A percentile compares a stretch with the other conserved stretches of the same genome.
Conservation (phyloP, 1,140 invertebrate genomes). For the Saccostrea cuccullata region DNA sequence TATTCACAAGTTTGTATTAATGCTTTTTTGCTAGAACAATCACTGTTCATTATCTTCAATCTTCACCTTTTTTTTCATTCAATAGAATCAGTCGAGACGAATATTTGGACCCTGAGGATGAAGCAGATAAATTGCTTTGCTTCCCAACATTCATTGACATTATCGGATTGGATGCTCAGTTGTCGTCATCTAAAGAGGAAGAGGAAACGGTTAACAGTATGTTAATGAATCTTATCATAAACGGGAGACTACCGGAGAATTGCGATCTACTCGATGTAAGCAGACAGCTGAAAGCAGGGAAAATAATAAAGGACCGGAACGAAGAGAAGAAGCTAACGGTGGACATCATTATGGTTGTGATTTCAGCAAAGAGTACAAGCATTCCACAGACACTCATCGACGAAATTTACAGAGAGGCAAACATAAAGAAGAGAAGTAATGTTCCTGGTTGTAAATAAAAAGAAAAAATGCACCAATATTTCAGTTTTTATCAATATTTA, state of each 20-base stretch:
- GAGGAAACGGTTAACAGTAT: background rate
- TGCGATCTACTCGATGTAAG: background rate
- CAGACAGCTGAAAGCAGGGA: background rate
- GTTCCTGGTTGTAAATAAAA: too few relatives aligned
- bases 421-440: constrained; percentile 1
- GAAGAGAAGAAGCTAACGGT: background rate
- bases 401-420: background rate
- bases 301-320: background rate
- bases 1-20: too few relatives aligned
- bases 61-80: too few relatives aligned
- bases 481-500: too few relatives aligned
- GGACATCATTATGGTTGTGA: constrained; percentile 1
- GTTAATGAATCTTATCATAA: background rate
- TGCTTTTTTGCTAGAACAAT: too few relatives aligned
- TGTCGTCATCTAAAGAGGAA: background rate
- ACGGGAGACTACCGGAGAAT: background rate
- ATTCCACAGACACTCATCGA: background rate
- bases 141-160: background rate
- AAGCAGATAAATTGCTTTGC: background rate
- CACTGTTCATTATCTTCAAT: too few relatives aligned
- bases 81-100: too few relatives aligned
- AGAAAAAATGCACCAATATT: too few relatives aligned
- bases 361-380: background rate
- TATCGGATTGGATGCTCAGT: background rate
- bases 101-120: too few relatives aligned